Evolutionary conservation across 2,113 vertebrate genomes (phyloP), one percentile per base, ranked within the genome.

Genomic region (Forbesichthys agassizii): DNA sequence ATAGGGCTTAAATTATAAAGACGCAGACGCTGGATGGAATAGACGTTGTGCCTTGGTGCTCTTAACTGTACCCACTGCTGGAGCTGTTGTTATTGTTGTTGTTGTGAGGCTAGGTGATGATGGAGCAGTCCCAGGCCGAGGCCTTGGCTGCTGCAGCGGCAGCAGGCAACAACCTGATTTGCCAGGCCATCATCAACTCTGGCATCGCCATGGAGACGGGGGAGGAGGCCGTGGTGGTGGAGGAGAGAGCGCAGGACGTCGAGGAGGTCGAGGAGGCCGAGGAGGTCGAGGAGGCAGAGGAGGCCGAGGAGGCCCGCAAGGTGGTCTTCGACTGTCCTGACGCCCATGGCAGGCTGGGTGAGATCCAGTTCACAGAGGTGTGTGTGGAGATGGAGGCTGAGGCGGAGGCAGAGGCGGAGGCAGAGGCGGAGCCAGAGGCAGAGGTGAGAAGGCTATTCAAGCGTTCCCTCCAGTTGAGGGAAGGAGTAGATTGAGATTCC

Each of bases 101-200:
- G 18, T 7, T 47, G 33, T 74, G 33, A 52, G 60, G 36, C 3
- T 77, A 93, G 91, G 87, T 92, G 13, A 79, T 90, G 47, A 87
- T 88, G 1, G 86, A 89, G 6, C 86, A 91, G 80, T 83, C 89
- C 47, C 85, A 90, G 58, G 85, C 86, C 0, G 91, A 89, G 20
- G 80, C 82, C 5, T 81, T 91, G 48, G 86, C 85, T 0, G 88
- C 78, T 9, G 87, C 89, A 53, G 87, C 84, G 33, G 85, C 86
- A 7, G 92, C 88, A 62, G 94, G 90, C 0, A 94, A 98, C 87
- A 96, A 93, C 62, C 91, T 98, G 74, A 94, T 99, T 77, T 93
- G 95, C 66, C 95, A 98, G 85, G 96, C 96, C 85, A 96, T 99
- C 90, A 95, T 96, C 89, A 96, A 97, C 81, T 97, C 96, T 0